Evolutionary conservation across 2,113 vertebrate species (phyloP).

Genomic region (Paratilapia polleni): DNA sequence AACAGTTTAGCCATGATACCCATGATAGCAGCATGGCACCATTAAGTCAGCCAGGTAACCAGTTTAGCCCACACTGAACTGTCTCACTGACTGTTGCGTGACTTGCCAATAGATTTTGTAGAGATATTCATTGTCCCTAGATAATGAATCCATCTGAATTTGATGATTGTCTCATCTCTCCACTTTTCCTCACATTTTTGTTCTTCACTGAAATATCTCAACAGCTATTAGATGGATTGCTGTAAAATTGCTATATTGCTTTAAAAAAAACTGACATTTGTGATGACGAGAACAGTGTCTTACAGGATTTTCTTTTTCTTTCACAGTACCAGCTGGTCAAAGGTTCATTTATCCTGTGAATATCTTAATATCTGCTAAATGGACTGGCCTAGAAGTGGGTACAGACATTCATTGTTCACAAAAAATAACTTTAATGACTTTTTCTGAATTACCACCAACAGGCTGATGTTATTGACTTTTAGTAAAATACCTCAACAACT

Average conservation of each 20-base stretch:
- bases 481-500: too few relatives aligned
- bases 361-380: not conserved
- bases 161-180: not conserved
- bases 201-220: too few relatives aligned
- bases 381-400: not conserved
- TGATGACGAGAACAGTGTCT: not conserved
- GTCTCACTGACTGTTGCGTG: not conserved
- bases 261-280: not conserved
- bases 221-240: too few relatives aligned
- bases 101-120: not conserved
- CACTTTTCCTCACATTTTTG: too few relatives aligned
- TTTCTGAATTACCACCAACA: not conserved
- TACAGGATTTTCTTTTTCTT: not conserved
- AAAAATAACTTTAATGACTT: not conserved
- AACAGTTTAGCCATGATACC: not conserved
- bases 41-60: not conserved
- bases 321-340: not conserved
- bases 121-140: not conserved
- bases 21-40: not conserved
- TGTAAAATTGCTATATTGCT: too few relatives aligned
- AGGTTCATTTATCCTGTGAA: not conserved
- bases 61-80: not conserved
- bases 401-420: not conserved
- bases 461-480: not conserved
- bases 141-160: not conserved